Evolutionary conservation across 2,888 invertebrate species (phyloP).

Genomic region (Clusia tigrina): DNA sequence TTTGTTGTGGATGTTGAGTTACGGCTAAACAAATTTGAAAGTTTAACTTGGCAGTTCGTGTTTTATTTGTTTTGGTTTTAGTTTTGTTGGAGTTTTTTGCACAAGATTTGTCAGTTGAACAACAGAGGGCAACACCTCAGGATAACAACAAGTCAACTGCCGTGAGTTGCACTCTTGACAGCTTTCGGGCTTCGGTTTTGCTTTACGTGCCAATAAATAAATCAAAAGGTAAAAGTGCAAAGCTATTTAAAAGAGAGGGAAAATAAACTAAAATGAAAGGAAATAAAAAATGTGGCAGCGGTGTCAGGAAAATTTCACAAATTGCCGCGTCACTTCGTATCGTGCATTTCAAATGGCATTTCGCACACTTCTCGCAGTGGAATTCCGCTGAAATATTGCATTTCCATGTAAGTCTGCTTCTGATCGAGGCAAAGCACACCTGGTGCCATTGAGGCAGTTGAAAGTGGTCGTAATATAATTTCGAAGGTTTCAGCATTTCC

Average conservation of each 20-base stretch:
- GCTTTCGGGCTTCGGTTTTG: constrained; percentile 3
- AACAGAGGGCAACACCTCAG: neutral
- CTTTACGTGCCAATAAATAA: neutral
- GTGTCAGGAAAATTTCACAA: constrained; percentile 1
- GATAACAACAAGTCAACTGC: constrained; percentile 21
- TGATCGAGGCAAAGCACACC: too few relatives aligned
- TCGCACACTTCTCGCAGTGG: neutral
- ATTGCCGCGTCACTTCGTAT: constrained; percentile 10
- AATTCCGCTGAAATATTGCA: too few relatives aligned
- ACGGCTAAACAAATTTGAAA: neutral
- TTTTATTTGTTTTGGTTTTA: neutral
- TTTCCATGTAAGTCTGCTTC: too few relatives aligned
- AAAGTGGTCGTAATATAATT: too few relatives aligned
- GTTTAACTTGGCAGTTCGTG: neutral
- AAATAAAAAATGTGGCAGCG: neutral
- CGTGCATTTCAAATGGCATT: constrained; percentile 20
- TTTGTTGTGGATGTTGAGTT: too few relatives aligned
- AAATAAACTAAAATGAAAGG: neutral
- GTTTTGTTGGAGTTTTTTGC: constrained; percentile 8
- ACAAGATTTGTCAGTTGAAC: neutral
- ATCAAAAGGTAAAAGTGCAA: neutral
- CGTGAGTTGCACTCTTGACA: constrained; percentile 9
- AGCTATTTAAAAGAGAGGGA: neutral
- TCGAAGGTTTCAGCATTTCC: too few relatives aligned
- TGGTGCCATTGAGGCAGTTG: too few relatives aligned